Evolutionary conservation across 2,113 vertebrate species (phyloP).

Genomic region (Morone chrysops): DNA sequence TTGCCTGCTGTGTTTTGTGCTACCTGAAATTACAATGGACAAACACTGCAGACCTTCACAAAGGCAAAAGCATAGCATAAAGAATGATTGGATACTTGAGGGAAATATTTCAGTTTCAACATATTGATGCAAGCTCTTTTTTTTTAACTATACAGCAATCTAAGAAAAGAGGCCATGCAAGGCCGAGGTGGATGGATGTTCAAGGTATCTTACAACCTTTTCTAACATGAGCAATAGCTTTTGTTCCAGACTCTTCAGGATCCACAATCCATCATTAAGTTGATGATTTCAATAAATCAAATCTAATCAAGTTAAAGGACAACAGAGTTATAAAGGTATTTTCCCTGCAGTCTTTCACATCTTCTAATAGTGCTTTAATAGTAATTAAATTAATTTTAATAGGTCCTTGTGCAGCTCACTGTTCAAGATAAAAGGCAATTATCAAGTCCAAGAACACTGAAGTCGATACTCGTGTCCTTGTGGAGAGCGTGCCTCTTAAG

Average conservation of each 20-base stretch:
- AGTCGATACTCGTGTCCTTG: constrained; percentile 41
- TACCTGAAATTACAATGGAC: constrained; percentile 29
- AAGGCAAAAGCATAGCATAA: background rate
- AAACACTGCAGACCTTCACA: constrained; percentile 26
- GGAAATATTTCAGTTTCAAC: constrained; percentile 16
- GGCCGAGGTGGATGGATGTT: background rate
- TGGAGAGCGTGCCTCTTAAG: background rate
- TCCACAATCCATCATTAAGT: constrained; percentile 26
- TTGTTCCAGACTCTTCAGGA: background rate
- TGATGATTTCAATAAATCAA: constrained; percentile 39
- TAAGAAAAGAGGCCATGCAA: background rate
- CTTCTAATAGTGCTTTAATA: constrained; percentile 30
- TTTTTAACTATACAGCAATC: background rate
- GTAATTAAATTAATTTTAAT: constrained; percentile 51
- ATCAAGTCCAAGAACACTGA: constrained; percentile 27
- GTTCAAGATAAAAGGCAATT: constrained; percentile 47
- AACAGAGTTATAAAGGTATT: constrained; percentile 5
- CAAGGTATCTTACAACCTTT: background rate
- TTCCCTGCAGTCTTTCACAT: constrained; percentile 23
- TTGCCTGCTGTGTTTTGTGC: constrained; percentile 57
- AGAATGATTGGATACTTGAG: constrained; percentile 22
- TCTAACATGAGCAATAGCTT: background rate
- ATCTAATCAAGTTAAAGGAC: constrained; percentile 45
- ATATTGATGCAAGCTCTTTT: constrained; percentile 26
- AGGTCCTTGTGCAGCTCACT: constrained; percentile 19